Evolutionary conservation across 2,113 vertebrate species (phyloP).

Genomic region (Cyprinodon tularosa): DNA sequence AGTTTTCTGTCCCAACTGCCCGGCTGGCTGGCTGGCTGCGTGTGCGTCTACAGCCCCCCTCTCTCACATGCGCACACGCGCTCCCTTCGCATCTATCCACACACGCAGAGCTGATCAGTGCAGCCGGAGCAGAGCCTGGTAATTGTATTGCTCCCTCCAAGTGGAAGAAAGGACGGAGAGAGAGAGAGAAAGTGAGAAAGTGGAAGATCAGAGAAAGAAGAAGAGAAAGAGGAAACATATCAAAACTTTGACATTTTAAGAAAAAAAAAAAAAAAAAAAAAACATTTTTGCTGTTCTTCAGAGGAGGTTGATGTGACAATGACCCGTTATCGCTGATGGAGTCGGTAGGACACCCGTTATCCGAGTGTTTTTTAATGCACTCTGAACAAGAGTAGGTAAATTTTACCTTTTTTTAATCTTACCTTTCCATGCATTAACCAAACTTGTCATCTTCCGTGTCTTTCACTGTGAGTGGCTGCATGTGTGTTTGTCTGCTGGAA

Average conservation of each 20-base stretch:
- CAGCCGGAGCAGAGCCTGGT: slow-evolving; percentile 79
- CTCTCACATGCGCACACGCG: slow-evolving; percentile 58
- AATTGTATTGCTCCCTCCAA: slow-evolving; percentile 90
- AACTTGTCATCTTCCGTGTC: slow-evolving; percentile 75
- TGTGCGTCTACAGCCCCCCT: slow-evolving; percentile 63
- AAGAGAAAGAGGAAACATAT: slow-evolving; percentile 67
- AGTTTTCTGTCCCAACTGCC: slow-evolving; percentile 95
- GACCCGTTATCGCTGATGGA: slow-evolving; percentile 92
- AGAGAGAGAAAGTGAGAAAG: slow-evolving; percentile 17
- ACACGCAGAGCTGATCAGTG: slow-evolving; percentile 77
- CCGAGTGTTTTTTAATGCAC: slow-evolving; percentile 98
- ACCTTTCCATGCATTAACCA: slow-evolving; percentile 42
- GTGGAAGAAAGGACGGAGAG: slow-evolving; percentile 72
- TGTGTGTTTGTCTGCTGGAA: slow-evolving; percentile 57
- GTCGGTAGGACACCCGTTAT: slow-evolving; percentile 97
- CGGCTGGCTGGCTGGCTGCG: slow-evolving; percentile 65
- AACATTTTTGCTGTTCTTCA: slow-evolving; percentile 39
- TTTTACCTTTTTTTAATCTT: slow-evolving; percentile 79
- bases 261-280: too few relatives aligned
- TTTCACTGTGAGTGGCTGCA: slow-evolving; percentile 49
- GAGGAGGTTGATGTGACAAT: slow-evolving; percentile 90
- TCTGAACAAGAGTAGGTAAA: slow-evolving; percentile 99
- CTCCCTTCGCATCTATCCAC: slow-evolving; percentile 48
- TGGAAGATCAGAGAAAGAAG: slow-evolving; percentile 62
- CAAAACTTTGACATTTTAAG: slow-evolving; percentile 84